These are phyloP conservation scores for Origma solitaria DNA, from an alignment of 2,113 vertebrate species.

Conservation along the genomic window DNA sequence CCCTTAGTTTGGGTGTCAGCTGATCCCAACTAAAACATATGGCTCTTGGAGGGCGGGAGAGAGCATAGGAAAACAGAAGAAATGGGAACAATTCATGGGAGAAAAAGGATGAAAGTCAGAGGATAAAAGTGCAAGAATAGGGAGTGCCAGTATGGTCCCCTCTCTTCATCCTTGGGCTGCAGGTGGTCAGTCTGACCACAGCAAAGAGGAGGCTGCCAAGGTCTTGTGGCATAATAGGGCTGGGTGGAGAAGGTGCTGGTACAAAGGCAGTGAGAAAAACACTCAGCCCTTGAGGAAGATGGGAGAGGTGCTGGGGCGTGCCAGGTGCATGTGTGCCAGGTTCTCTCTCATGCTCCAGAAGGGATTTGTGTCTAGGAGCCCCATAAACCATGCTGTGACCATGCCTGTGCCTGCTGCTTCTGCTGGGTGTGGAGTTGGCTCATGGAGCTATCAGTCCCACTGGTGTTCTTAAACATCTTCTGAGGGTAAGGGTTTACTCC, in stretches of 20 bases:
- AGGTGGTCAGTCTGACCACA: neutral
- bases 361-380: neutral
- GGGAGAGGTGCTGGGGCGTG: neutral
- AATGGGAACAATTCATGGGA: neutral
- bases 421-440: fast-evolving
- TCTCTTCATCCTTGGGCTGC: neutral
- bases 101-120: neutral
- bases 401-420: neutral
- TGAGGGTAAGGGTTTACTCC: neutral
- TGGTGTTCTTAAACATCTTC: neutral
- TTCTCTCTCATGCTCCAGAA: neutral
- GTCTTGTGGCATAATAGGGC: neutral
- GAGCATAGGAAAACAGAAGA: neutral
- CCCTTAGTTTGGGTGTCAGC: neutral
- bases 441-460: neutral
- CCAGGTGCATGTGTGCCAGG: neutral
- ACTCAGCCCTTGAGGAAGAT: neutral
- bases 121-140: neutral
- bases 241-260: neutral
- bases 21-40: neutral
- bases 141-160: neutral
- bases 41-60: neutral
- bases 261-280: neutral
- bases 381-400: neutral
- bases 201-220: neutral